Conservation (phyloP, 2,113 vertebrate genomes). For the Micronycteris hirsuta region DNA sequence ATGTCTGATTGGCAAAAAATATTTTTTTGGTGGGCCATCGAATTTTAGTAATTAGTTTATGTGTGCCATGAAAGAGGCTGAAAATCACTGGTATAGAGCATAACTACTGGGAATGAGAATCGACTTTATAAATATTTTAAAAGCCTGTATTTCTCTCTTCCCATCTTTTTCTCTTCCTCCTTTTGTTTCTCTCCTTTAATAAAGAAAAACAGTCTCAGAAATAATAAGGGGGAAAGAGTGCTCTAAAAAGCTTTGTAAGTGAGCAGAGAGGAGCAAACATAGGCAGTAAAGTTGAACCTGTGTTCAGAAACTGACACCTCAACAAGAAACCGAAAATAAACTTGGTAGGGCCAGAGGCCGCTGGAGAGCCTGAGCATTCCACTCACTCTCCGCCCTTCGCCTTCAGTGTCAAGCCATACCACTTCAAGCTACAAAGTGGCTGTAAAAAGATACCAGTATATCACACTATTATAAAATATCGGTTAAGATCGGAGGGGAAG, state of each 20-base stretch:
- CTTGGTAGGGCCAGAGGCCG: not conserved
- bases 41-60: not conserved
- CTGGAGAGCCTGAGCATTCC: not conserved
- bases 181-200: not conserved
- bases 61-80: not conserved
- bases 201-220: not conserved
- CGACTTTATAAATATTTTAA: not conserved
- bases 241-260: not conserved
- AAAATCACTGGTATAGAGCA: not conserved
- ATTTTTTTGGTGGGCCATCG: not conserved
- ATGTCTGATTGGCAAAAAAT: not conserved
- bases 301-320: not conserved
- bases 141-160: not conserved
- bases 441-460: not conserved
- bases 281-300: not conserved
- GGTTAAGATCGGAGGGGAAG: not conserved
- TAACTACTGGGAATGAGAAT: not conserved
- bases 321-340: conserved; percentile 21
- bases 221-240: not conserved
- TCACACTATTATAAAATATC: not conserved
- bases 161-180: not conserved
- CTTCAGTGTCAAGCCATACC: not conserved
- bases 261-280: not conserved
- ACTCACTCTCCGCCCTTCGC: not conserved
- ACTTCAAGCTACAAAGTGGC: not conserved